Percentiles rank a stretch among this genome's conserved stretches.
These are phyloP conservation scores for Cervus canadensis DNA, from an alignment of 2,113 vertebrate species.

Conservation along the genomic window DNA sequence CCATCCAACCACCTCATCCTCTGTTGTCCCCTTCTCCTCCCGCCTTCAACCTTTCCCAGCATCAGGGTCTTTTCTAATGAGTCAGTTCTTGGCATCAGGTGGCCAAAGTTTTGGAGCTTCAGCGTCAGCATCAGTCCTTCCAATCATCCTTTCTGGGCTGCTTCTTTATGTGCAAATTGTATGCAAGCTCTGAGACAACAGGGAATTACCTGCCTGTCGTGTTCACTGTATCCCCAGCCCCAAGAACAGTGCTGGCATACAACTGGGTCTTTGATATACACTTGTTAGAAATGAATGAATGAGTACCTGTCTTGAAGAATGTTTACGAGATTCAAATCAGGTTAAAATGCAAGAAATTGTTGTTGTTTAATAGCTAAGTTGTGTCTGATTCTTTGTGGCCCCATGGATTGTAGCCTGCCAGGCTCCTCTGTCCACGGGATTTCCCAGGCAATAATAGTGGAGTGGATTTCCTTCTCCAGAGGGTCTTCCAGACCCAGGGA, in stretches of 20 bases:
- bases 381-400: background rate
- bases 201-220: background rate
- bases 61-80: background rate
- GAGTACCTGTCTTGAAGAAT: background rate
- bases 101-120: background rate
- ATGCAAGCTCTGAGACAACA: background rate
- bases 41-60: background rate
- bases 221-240: background rate
- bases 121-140: background rate
- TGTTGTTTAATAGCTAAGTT: background rate
- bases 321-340: background rate
- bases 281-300: background rate
- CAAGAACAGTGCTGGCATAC: background rate
- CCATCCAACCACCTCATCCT: background rate
- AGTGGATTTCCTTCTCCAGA: background rate
- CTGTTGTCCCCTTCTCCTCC: background rate
- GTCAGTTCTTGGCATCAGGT: background rate
- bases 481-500: background rate
- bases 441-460: background rate
- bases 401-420: background rate
- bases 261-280: background rate
- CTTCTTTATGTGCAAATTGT: background rate
- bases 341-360: background rate
- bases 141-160: background rate
- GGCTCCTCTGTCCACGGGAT: background rate